Evolutionary conservation across 2,888 invertebrate species (phyloP), one percentile per base, ranked within the genome.

Genomic region (Muscina levida): DNA sequence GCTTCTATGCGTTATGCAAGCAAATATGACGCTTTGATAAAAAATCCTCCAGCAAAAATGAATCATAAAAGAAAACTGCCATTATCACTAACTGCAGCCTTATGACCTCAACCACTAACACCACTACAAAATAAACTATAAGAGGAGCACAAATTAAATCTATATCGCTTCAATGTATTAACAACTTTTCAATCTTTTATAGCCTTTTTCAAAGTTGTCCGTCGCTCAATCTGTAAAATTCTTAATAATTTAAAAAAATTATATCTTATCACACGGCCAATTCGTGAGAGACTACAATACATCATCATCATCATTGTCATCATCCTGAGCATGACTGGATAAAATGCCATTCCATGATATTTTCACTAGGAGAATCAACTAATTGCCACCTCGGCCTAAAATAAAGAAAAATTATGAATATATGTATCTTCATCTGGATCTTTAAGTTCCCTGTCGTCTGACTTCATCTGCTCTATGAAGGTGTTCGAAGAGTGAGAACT

Each of bases 341-440:
- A 8, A 31, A 31, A 31, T 31, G 31, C 3, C 3, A 31, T 31
- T 31, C 31, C 31, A 31, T 68, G 37, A 68, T 68, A 51, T 37
- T 51, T 53, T 39, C 53, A 53, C 53, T 68, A 56, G 53, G 42
- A 39, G 68, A 68, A 68, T n/a, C 13, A 22, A n/a, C 19, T 1
- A n/a, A 17, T 3, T 15, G 24, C 62, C 4, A 4, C 44, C n/a
- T 22, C 15, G 31, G 4, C 8, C 31, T 26, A 31, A 24, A 26
- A 22, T 57, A n/a, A 46, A 46, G 15, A 2, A 22, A 68, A 68
- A 53, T 68, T 68, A 68, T 56, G 53, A 68, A 68, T 68, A 68
- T 71, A 31, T 71, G 13, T 39, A 77, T 77, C 80, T 73, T 62
- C 62, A 42, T 62, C 22, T 22, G 53, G 31, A 31, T 31, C 22